phyloP scores from a whole-genome alignment of 2,113 vertebrate genomes.

The Dipodomys merriami region DNA sequence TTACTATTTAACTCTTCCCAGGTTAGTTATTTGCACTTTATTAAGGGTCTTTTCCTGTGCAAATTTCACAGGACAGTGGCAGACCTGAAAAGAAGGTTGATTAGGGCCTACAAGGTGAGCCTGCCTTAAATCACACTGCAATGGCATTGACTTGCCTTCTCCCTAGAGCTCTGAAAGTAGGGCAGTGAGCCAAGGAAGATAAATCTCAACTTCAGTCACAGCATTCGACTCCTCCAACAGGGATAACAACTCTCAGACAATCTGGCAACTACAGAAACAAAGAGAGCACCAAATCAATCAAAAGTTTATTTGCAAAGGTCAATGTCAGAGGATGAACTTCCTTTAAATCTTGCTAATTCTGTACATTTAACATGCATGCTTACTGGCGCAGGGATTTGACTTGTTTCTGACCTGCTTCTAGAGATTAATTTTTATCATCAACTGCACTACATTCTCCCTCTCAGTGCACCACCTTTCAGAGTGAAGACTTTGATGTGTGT shows the following conservation, averaged over 20 bases:
- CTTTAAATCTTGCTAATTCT: conserved; percentile 55
- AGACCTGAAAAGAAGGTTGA: conserved; percentile 51
- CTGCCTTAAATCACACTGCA: conserved; percentile 61
- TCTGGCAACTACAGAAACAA: conserved; percentile 63
- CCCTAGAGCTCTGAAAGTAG: conserved; percentile 40
- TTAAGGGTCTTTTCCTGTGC: conserved; percentile 65
- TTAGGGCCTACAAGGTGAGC: conserved; percentile 30
- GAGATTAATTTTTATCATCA: conserved; percentile 45
- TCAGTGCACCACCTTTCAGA: conserved; percentile 15
- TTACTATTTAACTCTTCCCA: conserved; percentile 74
- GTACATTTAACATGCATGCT: conserved; percentile 17
- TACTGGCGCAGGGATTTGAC: conserved; percentile 49
- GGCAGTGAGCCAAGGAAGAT: conserved; percentile 50
- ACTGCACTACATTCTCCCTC: conserved; percentile 10
- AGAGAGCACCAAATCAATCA: conserved; percentile 54
- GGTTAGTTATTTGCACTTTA: conserved; percentile 65
- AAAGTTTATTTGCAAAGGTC: conserved; percentile 73
- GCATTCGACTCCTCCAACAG: conserved; percentile 35
- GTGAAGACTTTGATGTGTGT: conserved; percentile 34
- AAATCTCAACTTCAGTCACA: conserved; percentile 55
- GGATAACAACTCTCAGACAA: conserved; percentile 61
- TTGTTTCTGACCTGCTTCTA: conserved; percentile 51
- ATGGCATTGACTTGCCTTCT: conserved; percentile 45
- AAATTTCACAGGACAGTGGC: conserved; percentile 67
- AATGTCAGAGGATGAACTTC: conserved; percentile 64